Conservation (phyloP, 2,888 invertebrate species). For the Yponomeuta sedellus region DNA sequence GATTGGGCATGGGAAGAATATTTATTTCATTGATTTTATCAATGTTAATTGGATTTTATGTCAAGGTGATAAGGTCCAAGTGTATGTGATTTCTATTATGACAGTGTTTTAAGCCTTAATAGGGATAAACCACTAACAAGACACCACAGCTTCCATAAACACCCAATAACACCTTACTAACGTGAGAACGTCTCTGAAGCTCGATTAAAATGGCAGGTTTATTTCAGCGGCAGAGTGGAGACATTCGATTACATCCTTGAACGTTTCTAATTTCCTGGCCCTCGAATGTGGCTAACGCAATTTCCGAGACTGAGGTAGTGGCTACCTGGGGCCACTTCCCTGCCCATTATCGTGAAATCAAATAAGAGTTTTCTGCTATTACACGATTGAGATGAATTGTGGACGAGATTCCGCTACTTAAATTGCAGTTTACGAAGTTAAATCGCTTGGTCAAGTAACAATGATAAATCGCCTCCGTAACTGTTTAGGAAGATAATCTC, state of each 20-base stretch:
- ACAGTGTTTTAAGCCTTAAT: too few species aligned
- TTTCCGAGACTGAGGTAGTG: conserved; percentile 64
- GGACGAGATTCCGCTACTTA: conserved; percentile 23
- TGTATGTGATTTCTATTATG: too few species aligned
- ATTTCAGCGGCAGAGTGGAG: conserved; percentile 42
- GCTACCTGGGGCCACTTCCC: conserved; percentile 56
- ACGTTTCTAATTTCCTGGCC: conserved; percentile 75
- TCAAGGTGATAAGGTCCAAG: too few species aligned
- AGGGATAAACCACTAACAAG: too few species aligned
- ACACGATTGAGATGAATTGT: conserved; percentile 51
- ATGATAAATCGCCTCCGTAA: too few species aligned
- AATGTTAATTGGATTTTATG: too few species aligned
- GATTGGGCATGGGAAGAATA: too few species aligned
- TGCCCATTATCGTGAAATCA: conserved; percentile 63
- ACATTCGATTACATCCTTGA: conserved; percentile 72
- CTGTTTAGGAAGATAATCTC: too few species aligned
- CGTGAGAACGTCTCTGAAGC: conserved; percentile 23
- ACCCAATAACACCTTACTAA: neutral
- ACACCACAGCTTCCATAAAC: neutral
- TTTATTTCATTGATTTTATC: too few species aligned
- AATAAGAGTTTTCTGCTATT: conserved; percentile 58
- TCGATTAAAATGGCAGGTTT: conserved; percentile 34
- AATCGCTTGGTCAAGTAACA: too few species aligned
- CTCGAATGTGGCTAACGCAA: conserved; percentile 72
- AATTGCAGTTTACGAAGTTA: too few species aligned